Evolutionary conservation across 1,140 invertebrate species (phyloP).

Genomic region (Drosophila tristis): DNA sequence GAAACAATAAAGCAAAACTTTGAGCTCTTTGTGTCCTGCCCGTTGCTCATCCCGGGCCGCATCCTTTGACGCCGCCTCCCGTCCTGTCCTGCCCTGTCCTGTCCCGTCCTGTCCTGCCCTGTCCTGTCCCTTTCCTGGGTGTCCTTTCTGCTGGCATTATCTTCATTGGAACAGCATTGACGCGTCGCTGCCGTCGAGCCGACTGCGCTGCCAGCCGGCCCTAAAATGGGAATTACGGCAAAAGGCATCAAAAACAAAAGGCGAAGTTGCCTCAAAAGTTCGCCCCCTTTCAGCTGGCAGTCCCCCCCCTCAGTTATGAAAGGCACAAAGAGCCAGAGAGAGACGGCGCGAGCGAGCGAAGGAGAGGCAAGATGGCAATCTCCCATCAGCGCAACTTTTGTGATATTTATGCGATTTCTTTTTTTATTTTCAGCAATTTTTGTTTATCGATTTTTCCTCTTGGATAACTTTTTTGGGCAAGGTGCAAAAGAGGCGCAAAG

Average conservation of each 20-base stretch:
- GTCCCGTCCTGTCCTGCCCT: background rate
- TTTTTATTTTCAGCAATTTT: slow-evolving; percentile 65
- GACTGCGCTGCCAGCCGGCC: slow-evolving; percentile 41
- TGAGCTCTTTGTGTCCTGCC: slow-evolving; percentile 69
- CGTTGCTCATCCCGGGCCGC: slow-evolving; percentile 27
- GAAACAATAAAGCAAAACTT: slow-evolving; percentile 80
- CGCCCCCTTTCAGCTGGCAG: background rate
- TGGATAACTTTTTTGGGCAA: slow-evolving; percentile 10
- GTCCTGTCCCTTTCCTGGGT: background rate
- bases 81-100: background rate
- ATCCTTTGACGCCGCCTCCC: slow-evolving; percentile 7
- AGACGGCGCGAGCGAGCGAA: background rate
- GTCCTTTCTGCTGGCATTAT: slow-evolving; percentile 41
- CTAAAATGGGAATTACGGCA: slow-evolving; percentile 66
- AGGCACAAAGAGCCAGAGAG: background rate
- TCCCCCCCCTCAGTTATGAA: slow-evolving; percentile 46
- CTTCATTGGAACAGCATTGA: slow-evolving; percentile 50
- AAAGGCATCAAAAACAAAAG: slow-evolving; percentile 58
- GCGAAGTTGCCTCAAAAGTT: slow-evolving; percentile 36
- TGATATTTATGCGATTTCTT: slow-evolving; percentile 51
- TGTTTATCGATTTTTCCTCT: slow-evolving; percentile 63
- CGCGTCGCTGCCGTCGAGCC: slow-evolving; percentile 8
- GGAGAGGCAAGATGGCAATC: background rate
- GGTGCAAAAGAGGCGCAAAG: too few relatives aligned
- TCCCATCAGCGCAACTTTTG: background rate